A percentile compares a stretch with the other conserved stretches of the same genome.
Evolutionary conservation across 2,113 vertebrate species (phyloP).

Genomic region (Rattus rattus): DNA sequence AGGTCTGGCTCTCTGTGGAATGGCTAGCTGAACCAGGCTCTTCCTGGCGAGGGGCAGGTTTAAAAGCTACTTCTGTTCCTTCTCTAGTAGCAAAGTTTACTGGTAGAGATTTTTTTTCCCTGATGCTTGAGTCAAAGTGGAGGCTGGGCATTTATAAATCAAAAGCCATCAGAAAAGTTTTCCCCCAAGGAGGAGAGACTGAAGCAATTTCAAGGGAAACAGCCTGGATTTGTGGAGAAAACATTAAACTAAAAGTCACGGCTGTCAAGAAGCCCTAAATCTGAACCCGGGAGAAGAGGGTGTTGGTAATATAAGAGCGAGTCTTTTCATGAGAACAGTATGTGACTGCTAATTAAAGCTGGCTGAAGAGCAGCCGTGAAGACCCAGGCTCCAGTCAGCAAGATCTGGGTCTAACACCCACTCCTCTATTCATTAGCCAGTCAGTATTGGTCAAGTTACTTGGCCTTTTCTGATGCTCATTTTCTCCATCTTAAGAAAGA

Average conservation of each 20-base stretch:
- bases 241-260: slow-evolving; percentile 48
- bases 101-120: neutral
- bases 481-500: slow-evolving; percentile 16
- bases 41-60: neutral
- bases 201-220: slow-evolving; percentile 21
- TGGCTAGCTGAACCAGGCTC: neutral
- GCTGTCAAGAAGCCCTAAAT: slow-evolving; percentile 54
- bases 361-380: neutral
- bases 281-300: neutral
- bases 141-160: slow-evolving; percentile 17
- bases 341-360: slow-evolving; percentile 53
- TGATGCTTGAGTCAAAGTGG: neutral
- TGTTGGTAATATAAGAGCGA: slow-evolving; percentile 4
- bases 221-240: slow-evolving; percentile 13
- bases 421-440: slow-evolving; percentile 2
- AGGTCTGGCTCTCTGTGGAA: neutral
- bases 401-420: neutral
- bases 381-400: neutral
- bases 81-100: neutral
- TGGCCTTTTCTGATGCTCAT: slow-evolving; percentile 24
- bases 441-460: neutral
- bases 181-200: neutral
- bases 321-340: slow-evolving; percentile 12
- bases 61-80: neutral
- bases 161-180: neutral